A percentile compares a stretch with the other conserved stretches of the same genome.
Conservation (phyloP, 2,888 invertebrate genomes). For the Lithophane ornitopus region DNA sequence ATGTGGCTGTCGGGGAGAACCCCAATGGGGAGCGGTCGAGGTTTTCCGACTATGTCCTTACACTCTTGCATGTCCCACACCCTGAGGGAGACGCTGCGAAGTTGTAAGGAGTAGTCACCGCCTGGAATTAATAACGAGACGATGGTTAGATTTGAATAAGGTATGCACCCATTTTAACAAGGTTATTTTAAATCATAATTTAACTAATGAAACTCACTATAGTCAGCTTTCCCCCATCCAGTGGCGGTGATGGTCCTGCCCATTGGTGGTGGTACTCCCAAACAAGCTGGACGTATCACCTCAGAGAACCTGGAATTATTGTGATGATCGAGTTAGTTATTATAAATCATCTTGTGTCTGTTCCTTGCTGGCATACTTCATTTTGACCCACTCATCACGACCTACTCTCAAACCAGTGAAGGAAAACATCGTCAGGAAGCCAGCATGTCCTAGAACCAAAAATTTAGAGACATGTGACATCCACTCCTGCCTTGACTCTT, state of each 20-base stretch:
- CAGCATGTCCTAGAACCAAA: too few species aligned
- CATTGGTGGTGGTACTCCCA: conserved; percentile 79
- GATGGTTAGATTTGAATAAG: too few species aligned
- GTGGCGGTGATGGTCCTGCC: conserved; percentile 81
- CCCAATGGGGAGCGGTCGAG: conserved; percentile 81
- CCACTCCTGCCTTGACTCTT: too few species aligned
- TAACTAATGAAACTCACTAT: conserved; percentile 72
- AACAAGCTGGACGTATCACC: conserved; percentile 83
- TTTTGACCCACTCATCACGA: too few species aligned
- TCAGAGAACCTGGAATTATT: conserved; percentile 78
- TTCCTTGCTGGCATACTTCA: too few species aligned
- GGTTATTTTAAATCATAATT: not conserved
- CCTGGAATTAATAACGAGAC: conserved; percentile 66
- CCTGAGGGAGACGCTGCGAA: conserved; percentile 83
- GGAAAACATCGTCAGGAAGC: too few species aligned
- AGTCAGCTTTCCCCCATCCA: conserved; percentile 86
- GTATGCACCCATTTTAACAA: too few species aligned
- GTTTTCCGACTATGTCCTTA: conserved; percentile 76
- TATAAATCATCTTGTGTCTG: too few species aligned
- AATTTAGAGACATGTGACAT: too few species aligned
- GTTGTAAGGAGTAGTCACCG: conserved; percentile 79
- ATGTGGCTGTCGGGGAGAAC: conserved; percentile 79
- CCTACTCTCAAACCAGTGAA: too few species aligned
- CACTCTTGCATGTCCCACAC: conserved; percentile 82
- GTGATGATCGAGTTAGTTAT: too few species aligned